Evolutionary conservation across 2,888 invertebrate genomes (phyloP).

Genomic region (Crossocerus cetratus): DNA sequence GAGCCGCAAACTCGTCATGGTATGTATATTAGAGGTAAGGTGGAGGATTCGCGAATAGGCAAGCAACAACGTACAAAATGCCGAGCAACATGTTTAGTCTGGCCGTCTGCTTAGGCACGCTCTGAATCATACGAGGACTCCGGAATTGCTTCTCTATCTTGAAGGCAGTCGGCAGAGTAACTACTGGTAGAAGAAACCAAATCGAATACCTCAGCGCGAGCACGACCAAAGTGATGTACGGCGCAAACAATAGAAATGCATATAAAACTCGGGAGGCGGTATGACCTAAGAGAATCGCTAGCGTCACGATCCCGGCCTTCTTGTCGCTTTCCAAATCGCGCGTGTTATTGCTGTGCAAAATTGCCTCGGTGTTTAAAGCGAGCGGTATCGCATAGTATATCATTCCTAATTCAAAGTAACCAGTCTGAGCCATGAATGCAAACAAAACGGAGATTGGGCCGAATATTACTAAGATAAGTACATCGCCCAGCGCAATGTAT

Average conservation of each 20-base stretch:
- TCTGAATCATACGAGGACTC: conserved; percentile 85
- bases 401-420: conserved; percentile 92
- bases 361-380: conserved; percentile 96
- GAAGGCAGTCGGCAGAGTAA: conserved; percentile 93
- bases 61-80: conserved; percentile 91
- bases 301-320: conserved; percentile 93
- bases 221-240: conserved; percentile 93
- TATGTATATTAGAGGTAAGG: conserved; percentile 67
- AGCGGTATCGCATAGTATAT: conserved; percentile 96
- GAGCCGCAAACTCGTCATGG: not conserved
- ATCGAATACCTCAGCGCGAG: conserved; percentile 89
- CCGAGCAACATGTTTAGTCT: conserved; percentile 94
- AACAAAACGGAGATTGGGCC: conserved; percentile 96
- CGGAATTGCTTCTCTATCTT: conserved; percentile 93
- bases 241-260: conserved; percentile 92
- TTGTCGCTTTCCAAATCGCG: conserved; percentile 93
- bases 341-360: conserved; percentile 96
- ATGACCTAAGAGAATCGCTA: conserved; percentile 95
- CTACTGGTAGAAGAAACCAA: conserved; percentile 92
- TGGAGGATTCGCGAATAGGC: conserved; percentile 76
- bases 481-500: conserved; percentile 96
- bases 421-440: conserved; percentile 95
- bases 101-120: conserved; percentile 92
- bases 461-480: conserved; percentile 93
- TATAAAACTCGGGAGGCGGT: conserved; percentile 94